phyloP scores from a whole-genome alignment of 2,797 vertebrate species.

The Syngnathus rostellatus region DNA sequence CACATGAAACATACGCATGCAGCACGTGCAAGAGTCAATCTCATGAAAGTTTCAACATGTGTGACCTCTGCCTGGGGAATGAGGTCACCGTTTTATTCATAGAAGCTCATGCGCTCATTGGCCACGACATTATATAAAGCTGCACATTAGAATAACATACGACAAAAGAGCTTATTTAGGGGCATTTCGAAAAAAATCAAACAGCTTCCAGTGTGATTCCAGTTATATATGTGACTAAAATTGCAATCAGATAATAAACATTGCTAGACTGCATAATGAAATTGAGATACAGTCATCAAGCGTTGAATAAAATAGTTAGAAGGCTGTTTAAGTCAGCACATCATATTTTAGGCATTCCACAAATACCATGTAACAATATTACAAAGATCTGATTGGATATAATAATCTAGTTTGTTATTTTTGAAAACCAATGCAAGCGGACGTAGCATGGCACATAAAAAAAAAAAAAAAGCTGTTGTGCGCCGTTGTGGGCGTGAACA shows the following conservation, averaged over 20 bases:
- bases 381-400: neutral
- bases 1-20: constrained; percentile 19
- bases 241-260: no score
- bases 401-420: neutral
- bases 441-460: no score
- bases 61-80: constrained; percentile 8
- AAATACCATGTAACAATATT: neutral
- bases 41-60: constrained; percentile 15
- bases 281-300: neutral
- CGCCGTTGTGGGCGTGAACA: no score
- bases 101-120: neutral
- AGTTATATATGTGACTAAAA: no score
- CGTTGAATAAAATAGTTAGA: neutral
- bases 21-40: constrained; percentile 16
- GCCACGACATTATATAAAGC: neutral
- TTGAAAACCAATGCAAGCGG: no score
- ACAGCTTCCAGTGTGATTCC: neutral
- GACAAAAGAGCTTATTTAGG: neutral
- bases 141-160: neutral
- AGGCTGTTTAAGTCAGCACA: neutral
- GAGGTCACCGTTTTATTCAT: constrained; percentile 28
- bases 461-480: no score
- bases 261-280: no score
- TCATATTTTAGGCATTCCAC: neutral
- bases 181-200: neutral